Evolutionary conservation across 2,113 vertebrate species (phyloP), one percentile per base, ranked within the genome.

Genomic region (Thryonomys swinderianus): DNA sequence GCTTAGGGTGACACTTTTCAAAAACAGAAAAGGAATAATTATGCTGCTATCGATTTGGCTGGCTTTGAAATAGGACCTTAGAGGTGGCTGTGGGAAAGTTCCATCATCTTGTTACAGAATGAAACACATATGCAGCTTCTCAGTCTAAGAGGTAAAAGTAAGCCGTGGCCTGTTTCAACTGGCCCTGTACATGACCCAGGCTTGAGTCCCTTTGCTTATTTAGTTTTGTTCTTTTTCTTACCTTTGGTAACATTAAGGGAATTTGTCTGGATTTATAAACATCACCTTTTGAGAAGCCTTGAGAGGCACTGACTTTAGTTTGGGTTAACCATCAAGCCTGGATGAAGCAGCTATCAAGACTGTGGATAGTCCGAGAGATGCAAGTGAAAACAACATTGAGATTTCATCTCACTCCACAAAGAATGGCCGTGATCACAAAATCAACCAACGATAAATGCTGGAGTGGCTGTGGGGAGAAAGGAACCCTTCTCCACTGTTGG

Each of bases 241-340:
- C 71, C 17, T 79, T 94, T 62, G 67, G 23, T 42, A 80, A 59
- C 53, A 32, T 66, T 23, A 83, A 92, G 79, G 23, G 42, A 10
- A 80, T 40, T 85, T 71, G 23, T 53, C 51, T 80, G 76, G 32
- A 80, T 74, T 86, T 89, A 73, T 67, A 92, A 87, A 84, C 53
- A 57, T 53, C 62, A 74, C 9, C 32, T 67, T 71, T n/a, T 88
- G 37, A 42, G 61, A 92, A 57, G 18, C 11, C 73, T 69, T 76
- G 23, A 82, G 74, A 74, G 83, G 25, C 2, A 25, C 37, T 61
- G 80, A 30, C 78, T 62, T 96, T 86, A 79, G n/a, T 62, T 3
- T 85, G 62, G 5, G 21, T 45, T 84, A 95, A 51, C 21, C 20
- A 76, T 81, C 1, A 27, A 61, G 67, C 85, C 4, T 4, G 30